These are phyloP conservation scores for Hermetia illucens DNA, from an alignment of 1,140 invertebrate species.

Conservation along the genomic window DNA sequence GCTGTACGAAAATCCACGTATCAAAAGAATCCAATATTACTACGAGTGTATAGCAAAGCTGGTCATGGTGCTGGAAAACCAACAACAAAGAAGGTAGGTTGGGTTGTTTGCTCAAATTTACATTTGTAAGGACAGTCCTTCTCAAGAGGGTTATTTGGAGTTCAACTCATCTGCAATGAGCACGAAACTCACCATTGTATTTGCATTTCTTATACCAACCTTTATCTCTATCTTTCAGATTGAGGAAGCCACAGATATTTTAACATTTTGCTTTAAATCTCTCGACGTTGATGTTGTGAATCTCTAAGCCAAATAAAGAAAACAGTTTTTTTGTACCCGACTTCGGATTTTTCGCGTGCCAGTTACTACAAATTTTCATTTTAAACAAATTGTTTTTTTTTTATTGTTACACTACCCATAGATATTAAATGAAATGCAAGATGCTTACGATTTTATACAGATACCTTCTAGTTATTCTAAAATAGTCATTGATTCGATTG, in stretches of 20 bases:
- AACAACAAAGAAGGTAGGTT: slow-evolving; percentile 35
- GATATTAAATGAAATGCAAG: too few relatives aligned
- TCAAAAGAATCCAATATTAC: slow-evolving; percentile 79
- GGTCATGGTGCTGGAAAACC: slow-evolving; percentile 95
- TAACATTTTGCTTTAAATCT: slow-evolving; percentile 71
- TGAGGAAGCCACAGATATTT: slow-evolving; percentile 75
- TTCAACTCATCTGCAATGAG: slow-evolving; percentile 1
- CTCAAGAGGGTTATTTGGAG: slow-evolving; percentile 3
- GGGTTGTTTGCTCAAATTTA: slow-evolving; percentile 5
- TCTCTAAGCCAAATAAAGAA: too few relatives aligned
- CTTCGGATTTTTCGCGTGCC: too few relatives aligned
- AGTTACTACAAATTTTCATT: too few relatives aligned
- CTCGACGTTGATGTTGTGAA: slow-evolving; percentile 36
- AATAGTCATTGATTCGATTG: too few relatives aligned
- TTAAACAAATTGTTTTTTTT: too few relatives aligned
- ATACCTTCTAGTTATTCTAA: too few relatives aligned
- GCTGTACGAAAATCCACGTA: slow-evolving; percentile 42
- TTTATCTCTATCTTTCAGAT: slow-evolving; percentile 47
- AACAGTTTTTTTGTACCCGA: too few relatives aligned
- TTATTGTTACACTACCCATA: too few relatives aligned
- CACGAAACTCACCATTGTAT: slow-evolving; percentile 7
- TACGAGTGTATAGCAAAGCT: slow-evolving; percentile 84
- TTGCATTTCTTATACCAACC: slow-evolving; percentile 11
- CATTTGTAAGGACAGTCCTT: background rate
- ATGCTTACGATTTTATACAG: too few relatives aligned